Evolutionary conservation across 2,888 invertebrate species (phyloP), one percentile per base, ranked within the genome.

Genomic region (Himalopsyche tibetana): DNA sequence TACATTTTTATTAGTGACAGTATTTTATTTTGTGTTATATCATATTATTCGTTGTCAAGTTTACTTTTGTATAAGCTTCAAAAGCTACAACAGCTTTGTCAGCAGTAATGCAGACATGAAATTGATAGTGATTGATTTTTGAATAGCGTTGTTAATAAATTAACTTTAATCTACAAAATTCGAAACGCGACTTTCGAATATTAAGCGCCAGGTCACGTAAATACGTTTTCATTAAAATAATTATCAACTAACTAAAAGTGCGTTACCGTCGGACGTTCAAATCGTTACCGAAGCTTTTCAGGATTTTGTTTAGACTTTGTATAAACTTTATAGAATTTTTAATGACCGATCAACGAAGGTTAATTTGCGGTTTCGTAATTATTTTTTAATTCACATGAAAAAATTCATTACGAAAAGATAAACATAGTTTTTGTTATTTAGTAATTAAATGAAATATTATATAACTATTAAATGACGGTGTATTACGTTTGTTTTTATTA

Each of bases 91-190:
- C 74, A 19, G 11, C 2, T 74, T 15, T 74, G 36, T 38, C 74
- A 74, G 38, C 38, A 28, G 36, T 36, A 74, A 74, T 74, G 74
- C 74, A 12, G 74, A 74, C 38, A 74, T 74, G 74, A 38, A 74
- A 74, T 74, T 74, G 74, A 74, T 74, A 38, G 74, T 74, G 74
- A 74, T 74, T 74, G 38, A 74, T 74, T 74, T 74, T 74, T 74
- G 11, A 74, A 74, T 38, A 36, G 36, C 74, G 74, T 36, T 74
- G 74, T 74, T 36, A 74, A 74, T 74, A 36, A 38, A 74, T 74
- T 74, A 74, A 74, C 74, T 38, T 38, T 74, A 74, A 74, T 38
- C 74, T 3, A 38, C 15, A 74, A 63, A 74, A 12, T 74, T 12
- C 36, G 28, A 36, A 28, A 28, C 69, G 69, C 28, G 69, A 63